Evolutionary conservation across 2,113 vertebrate species (phyloP), one percentile per base, ranked within the genome.

Genomic region (Cyrtonyx montezumae): DNA sequence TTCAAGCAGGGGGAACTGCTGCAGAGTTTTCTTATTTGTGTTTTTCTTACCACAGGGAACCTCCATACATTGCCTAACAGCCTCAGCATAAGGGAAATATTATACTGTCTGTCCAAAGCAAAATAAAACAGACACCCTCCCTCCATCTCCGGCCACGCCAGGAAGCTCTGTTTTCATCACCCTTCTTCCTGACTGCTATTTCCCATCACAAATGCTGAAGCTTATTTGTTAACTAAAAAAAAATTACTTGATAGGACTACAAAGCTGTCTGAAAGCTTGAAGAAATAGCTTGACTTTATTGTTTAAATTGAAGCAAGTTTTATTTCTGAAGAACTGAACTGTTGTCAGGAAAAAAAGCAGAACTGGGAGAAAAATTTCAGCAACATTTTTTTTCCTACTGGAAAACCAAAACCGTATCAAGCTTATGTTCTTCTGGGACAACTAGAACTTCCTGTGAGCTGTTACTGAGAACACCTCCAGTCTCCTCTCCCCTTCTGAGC

Each of bases 401-500:
- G 75, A 40, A 91, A 91, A 67, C 2, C 62, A 75, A 61, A 22
- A 23, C 3, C n/a, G 58, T 40, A 56, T 10, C 28, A 12, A 4
- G 55, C 51, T 21, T 20, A 4, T 22, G 53, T 67, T n/a, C 28
- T 62, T 26, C 14, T 19, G 71, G 36, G 23, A 32, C n/a, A 62
- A 6, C 12, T 23, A 69, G 59, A 77, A 18, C 6, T 42, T 28
- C 34, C 17, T 10, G 46, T 1, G 28, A 78, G 42, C 34, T 53
- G 58, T 53, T 81, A 28, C 36, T 43, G 48, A 16, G 21, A 45
- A 8, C 3, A 20, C 2, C 48, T 22, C 13, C 0, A 1, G 21
- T 36, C n/a, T 49, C 37, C n/a, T 26, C 71, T 22, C 34, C 5
- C 37, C 32, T 61, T 9, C 5, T 0, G 0, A 49, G 43, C 1